A percentile compares a stretch with the other conserved stretches of the same genome.
Evolutionary conservation across 2,113 vertebrate species (phyloP).

Genomic region (Grammomys dolichurus): DNA sequence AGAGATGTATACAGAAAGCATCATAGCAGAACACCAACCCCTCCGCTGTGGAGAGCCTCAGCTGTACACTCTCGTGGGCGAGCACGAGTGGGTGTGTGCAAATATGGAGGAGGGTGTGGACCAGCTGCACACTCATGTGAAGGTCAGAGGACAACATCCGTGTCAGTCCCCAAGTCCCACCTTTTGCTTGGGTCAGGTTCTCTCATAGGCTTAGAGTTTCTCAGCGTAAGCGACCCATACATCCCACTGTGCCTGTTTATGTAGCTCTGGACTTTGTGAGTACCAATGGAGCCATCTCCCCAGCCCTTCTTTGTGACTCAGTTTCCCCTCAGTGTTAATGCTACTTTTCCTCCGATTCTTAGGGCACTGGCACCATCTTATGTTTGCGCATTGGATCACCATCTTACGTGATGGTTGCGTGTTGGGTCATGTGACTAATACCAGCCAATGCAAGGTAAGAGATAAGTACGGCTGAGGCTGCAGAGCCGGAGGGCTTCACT

Average conservation of each 20-base stretch:
- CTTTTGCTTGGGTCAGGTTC: background rate
- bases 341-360: background rate
- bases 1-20: accelerated
- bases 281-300: background rate
- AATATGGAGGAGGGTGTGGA: background rate
- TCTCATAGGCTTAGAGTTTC: background rate
- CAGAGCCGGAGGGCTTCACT: background rate
- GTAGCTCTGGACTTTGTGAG: background rate
- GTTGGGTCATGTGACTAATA: background rate
- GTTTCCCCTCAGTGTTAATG: background rate
- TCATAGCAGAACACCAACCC: accelerated
- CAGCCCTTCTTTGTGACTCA: background rate
- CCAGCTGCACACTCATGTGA: too few relatives aligned
- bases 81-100: background rate
- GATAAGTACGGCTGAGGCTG: too few relatives aligned
- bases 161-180: background rate
- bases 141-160: background rate
- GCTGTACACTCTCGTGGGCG: background rate
- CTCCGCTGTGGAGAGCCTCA: background rate
- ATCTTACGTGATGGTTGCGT: background rate
- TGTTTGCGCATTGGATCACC: background rate
- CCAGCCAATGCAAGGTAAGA: background rate
- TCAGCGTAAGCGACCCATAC: too few relatives aligned
- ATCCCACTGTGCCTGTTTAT: background rate
- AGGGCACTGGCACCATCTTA: background rate